A percentile compares a stretch with the other conserved stretches of the same genome.
These are phyloP conservation scores for Sceliomorpha sp. DNA, from an alignment of 2,888 invertebrate genomes.

Conservation along the genomic window DNA sequence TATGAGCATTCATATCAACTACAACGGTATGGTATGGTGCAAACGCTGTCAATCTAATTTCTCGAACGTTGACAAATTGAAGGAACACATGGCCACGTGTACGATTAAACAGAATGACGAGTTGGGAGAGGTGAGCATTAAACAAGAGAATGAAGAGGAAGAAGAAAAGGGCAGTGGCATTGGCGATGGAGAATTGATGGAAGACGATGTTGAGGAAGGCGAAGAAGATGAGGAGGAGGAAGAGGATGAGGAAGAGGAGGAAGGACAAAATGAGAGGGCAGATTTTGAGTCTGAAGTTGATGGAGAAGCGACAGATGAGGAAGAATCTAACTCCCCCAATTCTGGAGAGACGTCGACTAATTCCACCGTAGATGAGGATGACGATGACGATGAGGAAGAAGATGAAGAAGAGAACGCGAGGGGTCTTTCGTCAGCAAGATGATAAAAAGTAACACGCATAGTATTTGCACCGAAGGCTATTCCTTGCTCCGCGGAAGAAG, in stretches of 20 bases:
- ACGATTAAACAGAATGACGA: conserved; percentile 57
- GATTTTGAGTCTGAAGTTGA: conserved; percentile 62
- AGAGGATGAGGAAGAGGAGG: conserved; percentile 45
- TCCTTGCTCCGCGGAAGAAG: background rate
- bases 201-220: conserved; percentile 53
- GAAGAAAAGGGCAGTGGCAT: conserved; percentile 60
- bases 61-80: conserved; percentile 67
- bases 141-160: conserved; percentile 52
- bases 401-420: conserved; percentile 41
- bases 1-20: conserved; percentile 83
- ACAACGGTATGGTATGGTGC: conserved; percentile 71
- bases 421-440: too few species aligned
- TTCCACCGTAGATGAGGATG: conserved; percentile 57
- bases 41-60: conserved; percentile 71
- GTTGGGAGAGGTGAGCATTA: conserved; percentile 37
- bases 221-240: conserved; percentile 63
- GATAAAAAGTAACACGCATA: too few species aligned
- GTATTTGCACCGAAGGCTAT: too few species aligned
- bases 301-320: conserved; percentile 60
- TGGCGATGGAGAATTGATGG: conserved; percentile 50
- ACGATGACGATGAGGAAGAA: conserved; percentile 50
- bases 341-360: too few species aligned
- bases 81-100: conserved; percentile 68
- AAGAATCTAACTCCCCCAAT: conserved; percentile 61
- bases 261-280: conserved; percentile 48